Percentiles rank a stretch among this genome's conserved stretches.
Conservation (phyloP, 1,140 invertebrate genomes). For the Scylla paramamosain region DNA sequence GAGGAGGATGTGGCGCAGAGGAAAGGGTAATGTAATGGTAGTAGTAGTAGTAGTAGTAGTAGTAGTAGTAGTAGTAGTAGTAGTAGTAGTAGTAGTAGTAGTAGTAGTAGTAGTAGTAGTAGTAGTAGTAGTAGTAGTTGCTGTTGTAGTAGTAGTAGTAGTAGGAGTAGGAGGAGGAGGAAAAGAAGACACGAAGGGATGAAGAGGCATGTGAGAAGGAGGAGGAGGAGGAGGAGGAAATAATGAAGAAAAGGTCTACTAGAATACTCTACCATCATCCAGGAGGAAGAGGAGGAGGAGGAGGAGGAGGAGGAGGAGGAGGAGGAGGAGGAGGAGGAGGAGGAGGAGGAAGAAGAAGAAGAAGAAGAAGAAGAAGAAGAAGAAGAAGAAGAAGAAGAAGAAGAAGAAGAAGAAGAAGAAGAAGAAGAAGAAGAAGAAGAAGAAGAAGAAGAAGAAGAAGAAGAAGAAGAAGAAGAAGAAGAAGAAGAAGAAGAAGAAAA, state of each 20-base stretch:
- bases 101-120: background rate
- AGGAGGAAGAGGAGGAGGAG: background rate
- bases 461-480: background rate
- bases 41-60: background rate
- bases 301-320: background rate
- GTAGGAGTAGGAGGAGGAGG: background rate
- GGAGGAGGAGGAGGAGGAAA: background rate
- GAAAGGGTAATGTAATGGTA: background rate
- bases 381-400: background rate
- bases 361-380: background rate
- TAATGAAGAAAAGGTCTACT: too few relatives aligned
- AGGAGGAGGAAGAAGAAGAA: background rate
- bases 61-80: background rate
- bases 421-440: background rate
- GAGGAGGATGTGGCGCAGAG: background rate
- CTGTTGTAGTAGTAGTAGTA: too few relatives aligned
- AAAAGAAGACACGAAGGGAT: background rate
- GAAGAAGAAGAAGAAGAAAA: background rate
- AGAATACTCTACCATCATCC: too few relatives aligned
- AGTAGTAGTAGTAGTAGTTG: too few relatives aligned
- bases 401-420: background rate
- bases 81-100: background rate
- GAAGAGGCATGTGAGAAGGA: background rate
- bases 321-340: background rate
- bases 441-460: conserved; percentile 12